Evolutionary conservation across 2,113 vertebrate species (phyloP).

Genomic region (Corythoichthys intestinalis): DNA sequence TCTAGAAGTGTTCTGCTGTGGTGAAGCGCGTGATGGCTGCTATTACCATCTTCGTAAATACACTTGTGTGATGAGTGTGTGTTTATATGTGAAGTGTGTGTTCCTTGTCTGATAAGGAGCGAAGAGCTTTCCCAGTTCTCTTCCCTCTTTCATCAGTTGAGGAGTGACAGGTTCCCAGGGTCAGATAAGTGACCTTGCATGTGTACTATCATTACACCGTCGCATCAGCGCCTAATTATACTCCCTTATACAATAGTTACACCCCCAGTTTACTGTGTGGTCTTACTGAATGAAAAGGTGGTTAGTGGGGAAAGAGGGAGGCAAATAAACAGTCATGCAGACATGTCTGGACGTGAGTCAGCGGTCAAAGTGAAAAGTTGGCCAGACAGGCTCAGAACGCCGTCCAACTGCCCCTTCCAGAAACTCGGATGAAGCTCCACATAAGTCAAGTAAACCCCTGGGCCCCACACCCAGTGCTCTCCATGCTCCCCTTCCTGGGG

Average conservation of each 20-base stretch:
- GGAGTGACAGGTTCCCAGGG: constrained; percentile 69
- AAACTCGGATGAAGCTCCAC: constrained; percentile 44
- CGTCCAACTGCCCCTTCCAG: constrained; percentile 43
- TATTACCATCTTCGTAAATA: background rate
- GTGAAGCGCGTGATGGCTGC: background rate
- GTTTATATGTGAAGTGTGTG: constrained; percentile 32
- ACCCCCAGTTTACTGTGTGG: constrained; percentile 27
- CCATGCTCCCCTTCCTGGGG: constrained; percentile 13
- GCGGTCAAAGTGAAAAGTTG: constrained; percentile 44
- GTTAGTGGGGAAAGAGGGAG: constrained; percentile 19
- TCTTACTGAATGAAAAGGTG: constrained; percentile 32
- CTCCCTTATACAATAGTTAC: constrained; percentile 20
- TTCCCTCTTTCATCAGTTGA: constrained; percentile 66
- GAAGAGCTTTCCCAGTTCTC: constrained; percentile 66
- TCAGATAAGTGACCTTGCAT: constrained; percentile 54
- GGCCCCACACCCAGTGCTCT: background rate
- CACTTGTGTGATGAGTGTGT: constrained; percentile 26
- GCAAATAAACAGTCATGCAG: constrained; percentile 31
- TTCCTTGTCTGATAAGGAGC: constrained; percentile 61
- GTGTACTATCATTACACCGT: constrained; percentile 62
- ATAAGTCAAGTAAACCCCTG: constrained; percentile 32
- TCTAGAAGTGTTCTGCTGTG: background rate
- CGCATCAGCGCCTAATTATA: constrained; percentile 63
- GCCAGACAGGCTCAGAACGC: constrained; percentile 28
- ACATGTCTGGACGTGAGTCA: constrained; percentile 64